Evolutionary conservation across 2,888 invertebrate genomes (phyloP).

Genomic region (Corythucha ciliata): DNA sequence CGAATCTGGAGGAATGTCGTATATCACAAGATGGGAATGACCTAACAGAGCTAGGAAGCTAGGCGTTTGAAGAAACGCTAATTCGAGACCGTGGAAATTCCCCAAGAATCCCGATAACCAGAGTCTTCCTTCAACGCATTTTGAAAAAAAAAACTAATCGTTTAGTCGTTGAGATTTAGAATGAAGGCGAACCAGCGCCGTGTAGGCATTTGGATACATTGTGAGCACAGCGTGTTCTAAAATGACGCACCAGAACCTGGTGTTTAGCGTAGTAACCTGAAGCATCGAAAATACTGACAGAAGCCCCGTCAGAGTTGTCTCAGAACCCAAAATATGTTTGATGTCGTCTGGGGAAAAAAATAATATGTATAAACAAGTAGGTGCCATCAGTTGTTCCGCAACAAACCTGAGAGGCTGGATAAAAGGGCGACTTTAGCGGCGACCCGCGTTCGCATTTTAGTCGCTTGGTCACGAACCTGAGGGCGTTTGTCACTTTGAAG

Average conservation of each 20-base stretch:
- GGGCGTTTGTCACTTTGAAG: constrained; percentile 47
- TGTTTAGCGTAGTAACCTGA: constrained; percentile 76
- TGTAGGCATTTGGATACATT: constrained; percentile 52
- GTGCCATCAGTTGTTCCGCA: neutral
- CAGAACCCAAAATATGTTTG: constrained; percentile 78
- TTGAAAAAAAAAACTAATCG: too few relatives aligned
- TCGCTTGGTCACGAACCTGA: constrained; percentile 47
- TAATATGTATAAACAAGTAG: neutral
- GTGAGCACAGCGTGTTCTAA: constrained; percentile 71
- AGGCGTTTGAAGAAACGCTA: too few relatives aligned
- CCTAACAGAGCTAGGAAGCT: too few relatives aligned
- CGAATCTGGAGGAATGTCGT: too few relatives aligned
- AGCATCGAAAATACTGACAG: constrained; percentile 78
- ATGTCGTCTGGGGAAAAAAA: constrained; percentile 60
- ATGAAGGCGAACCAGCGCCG: constrained; percentile 18
- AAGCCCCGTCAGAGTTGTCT: constrained; percentile 73
- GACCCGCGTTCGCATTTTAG: constrained; percentile 66
- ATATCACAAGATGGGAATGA: too few relatives aligned
- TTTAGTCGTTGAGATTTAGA: constrained; percentile 19
- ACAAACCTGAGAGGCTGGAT: constrained; percentile 66
- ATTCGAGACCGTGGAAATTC: too few relatives aligned
- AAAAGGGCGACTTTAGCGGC: constrained; percentile 78
- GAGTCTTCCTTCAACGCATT: too few relatives aligned
- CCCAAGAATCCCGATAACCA: too few relatives aligned
- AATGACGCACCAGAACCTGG: constrained; percentile 70